phyloP scores from a whole-genome alignment of 2,797 vertebrate species.

The Anableps anableps region DNA sequence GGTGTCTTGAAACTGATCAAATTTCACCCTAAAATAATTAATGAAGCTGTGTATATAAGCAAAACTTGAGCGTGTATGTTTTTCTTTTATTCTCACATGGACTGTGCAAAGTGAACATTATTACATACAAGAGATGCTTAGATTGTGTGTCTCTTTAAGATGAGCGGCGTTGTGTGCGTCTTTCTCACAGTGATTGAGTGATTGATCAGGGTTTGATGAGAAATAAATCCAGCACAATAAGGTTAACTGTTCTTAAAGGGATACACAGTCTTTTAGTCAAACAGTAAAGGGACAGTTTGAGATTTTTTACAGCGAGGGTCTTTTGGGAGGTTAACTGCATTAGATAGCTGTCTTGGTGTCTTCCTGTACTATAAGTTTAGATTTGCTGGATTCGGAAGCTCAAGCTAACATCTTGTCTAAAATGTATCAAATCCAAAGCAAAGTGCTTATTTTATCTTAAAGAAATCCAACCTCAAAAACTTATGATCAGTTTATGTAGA shows the following conservation, averaged over 20 bases:
- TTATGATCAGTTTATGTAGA: background rate
- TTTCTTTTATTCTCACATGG: background rate
- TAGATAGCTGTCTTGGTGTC: background rate
- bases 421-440: background rate
- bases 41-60: conserved; percentile 6
- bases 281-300: background rate
- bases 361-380: background rate
- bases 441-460: background rate
- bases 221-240: background rate
- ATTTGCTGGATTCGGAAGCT: background rate
- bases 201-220: background rate
- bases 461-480: background rate
- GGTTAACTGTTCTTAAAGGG: background rate
- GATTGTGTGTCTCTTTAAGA: background rate
- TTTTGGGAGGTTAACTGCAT: background rate
- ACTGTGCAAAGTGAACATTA: background rate
- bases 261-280: background rate
- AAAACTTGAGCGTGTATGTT: background rate
- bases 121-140: background rate
- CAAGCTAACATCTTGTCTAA: background rate
- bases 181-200: background rate
- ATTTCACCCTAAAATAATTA: background rate
- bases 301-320: background rate
- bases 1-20: background rate
- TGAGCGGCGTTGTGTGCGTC: background rate